Evolutionary conservation across 2,888 invertebrate genomes (phyloP).

Genomic region (Agrenia bidenticulata): DNA sequence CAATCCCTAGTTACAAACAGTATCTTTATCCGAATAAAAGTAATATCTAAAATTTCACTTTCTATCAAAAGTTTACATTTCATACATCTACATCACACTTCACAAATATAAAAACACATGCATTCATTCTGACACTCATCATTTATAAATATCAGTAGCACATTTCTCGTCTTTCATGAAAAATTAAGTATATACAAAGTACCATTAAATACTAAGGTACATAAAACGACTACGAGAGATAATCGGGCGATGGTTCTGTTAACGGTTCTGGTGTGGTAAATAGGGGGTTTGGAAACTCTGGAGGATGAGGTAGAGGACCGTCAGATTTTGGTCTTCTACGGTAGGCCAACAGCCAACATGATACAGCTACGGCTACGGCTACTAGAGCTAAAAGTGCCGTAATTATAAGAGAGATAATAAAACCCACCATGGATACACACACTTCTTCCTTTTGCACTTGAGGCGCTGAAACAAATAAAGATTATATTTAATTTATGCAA

Average conservation of each 20-base stretch:
- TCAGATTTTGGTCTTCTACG: slow-evolving; percentile 80
- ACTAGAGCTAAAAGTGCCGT: slow-evolving; percentile 88
- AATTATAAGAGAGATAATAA: slow-evolving; percentile 87
- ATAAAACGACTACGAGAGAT: slow-evolving; percentile 58
- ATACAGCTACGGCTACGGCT: slow-evolving; percentile 90
- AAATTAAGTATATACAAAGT: slow-evolving; percentile 1
- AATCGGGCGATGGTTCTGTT: slow-evolving; percentile 80
- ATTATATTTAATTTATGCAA: neutral
- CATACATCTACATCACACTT: neutral
- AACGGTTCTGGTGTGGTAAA: slow-evolving; percentile 80
- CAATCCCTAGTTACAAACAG: neutral
- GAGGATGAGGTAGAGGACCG: slow-evolving; percentile 89
- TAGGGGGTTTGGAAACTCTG: slow-evolving; percentile 91
- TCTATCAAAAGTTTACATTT: neutral
- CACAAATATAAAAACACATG: neutral
- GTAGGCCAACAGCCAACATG: slow-evolving; percentile 94
- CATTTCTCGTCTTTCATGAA: neutral
- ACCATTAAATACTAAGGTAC: slow-evolving; percentile 1
- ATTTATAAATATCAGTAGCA: slow-evolving; percentile 5
- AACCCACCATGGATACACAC: slow-evolving; percentile 89
- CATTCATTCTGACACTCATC: neutral
- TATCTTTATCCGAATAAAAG: neutral
- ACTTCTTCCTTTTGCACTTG: slow-evolving; percentile 67
- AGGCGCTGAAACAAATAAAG: slow-evolving; percentile 42
- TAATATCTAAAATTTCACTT: neutral